phyloP scores from a whole-genome alignment of 2,113 vertebrate species.

The Limanda limanda region DNA sequence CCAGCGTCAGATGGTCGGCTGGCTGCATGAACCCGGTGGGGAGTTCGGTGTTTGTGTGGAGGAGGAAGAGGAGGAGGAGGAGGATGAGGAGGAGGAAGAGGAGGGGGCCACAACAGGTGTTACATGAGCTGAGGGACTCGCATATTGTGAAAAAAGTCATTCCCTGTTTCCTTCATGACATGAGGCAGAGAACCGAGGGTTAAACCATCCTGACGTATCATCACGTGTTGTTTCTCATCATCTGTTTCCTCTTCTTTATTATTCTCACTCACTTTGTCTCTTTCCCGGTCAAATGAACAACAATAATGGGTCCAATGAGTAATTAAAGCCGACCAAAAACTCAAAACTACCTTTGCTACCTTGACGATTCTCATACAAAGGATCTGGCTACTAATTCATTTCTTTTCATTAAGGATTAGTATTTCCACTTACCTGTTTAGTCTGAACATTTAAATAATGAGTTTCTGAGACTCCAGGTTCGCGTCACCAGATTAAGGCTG shows the following conservation, averaged over 20 bases:
- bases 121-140: conserved; percentile 13
- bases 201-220: conserved; percentile 15
- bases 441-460: not conserved
- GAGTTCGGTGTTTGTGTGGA: conserved; percentile 15
- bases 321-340: conserved; percentile 4
- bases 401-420: too few relatives aligned
- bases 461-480: not conserved
- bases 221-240: not conserved
- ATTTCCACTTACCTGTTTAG: too few relatives aligned
- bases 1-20: conserved; percentile 36
- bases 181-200: conserved; percentile 12
- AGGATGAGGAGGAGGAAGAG: not conserved
- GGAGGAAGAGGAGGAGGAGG: not conserved
- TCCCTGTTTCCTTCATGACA: conserved; percentile 43
- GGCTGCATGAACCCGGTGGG: conserved; percentile 12
- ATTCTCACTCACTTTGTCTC: not conserved
- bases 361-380: not conserved
- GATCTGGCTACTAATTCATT: too few relatives aligned
- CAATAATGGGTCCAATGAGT: not conserved
- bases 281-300: conserved; percentile 7
- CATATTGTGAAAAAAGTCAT: conserved; percentile 8
- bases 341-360: not conserved
- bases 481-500: not conserved
- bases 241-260: conserved; percentile 4
- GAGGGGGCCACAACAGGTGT: conserved; percentile 8